These are phyloP conservation scores for Lithophane leautieri DNA, from an alignment of 2,888 invertebrate species.

Conservation along the genomic window DNA sequence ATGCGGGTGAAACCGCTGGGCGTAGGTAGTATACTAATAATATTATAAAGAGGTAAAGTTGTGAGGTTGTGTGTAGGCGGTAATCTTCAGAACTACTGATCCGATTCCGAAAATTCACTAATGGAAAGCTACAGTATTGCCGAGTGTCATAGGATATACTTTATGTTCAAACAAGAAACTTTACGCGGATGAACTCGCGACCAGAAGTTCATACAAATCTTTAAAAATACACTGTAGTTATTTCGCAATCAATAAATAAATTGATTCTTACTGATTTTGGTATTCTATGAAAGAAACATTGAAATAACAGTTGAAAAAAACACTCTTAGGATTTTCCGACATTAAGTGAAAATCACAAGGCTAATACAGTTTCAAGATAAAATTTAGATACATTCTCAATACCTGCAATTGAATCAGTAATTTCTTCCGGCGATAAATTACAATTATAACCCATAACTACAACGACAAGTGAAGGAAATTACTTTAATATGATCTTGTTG, in stretches of 20 bases:
- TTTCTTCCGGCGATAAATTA: conserved; percentile 19
- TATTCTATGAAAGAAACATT: background rate
- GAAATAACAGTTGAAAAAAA: background rate
- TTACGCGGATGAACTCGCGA: too few species aligned
- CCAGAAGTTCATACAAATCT: background rate
- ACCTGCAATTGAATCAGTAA: background rate
- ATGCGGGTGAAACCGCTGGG: too few species aligned
- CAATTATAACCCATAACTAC: conserved; percentile 9
- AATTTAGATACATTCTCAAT: background rate
- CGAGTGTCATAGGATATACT: too few species aligned
- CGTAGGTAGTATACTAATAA: too few species aligned
- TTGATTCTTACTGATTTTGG: background rate
- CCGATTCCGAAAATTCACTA: too few species aligned
- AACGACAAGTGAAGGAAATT: conserved; percentile 30
- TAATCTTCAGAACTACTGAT: too few species aligned
- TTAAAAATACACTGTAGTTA: too few species aligned
- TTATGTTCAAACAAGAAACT: too few species aligned
- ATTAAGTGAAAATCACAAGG: background rate
- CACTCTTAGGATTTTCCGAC: background rate
- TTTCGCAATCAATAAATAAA: background rate
- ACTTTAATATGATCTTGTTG: conserved; percentile 31
- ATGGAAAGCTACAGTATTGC: too few species aligned
- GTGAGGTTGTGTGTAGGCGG: too few species aligned
- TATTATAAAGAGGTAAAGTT: too few species aligned
- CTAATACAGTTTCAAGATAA: background rate